Percentiles rank a stretch among this genome's conserved stretches.
phyloP scores from a whole-genome alignment of 1,140 invertebrate genomes.

The Archivesica marissinica region DNA sequence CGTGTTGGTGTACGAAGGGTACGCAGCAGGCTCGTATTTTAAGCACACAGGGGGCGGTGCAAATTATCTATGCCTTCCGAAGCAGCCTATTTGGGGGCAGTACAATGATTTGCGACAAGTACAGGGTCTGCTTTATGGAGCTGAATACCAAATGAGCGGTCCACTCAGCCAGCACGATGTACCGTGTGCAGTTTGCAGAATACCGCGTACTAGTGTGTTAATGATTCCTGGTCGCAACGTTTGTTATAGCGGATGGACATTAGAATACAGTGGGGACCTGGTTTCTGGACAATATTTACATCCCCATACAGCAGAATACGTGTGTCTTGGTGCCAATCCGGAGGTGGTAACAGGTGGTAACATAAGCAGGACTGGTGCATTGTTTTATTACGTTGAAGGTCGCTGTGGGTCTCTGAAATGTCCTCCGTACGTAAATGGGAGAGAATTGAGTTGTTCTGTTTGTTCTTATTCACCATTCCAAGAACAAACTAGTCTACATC shows the following conservation, averaged over 20 bases:
- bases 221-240: conserved; percentile 61
- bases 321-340: conserved; percentile 42
- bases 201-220: conserved; percentile 8
- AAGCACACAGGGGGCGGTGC: not conserved
- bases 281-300: not conserved
- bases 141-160: not conserved
- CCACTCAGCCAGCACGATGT: not conserved
- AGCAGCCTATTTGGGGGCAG: conserved; percentile 11
- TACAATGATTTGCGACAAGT: not conserved
- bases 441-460: conserved; percentile 31
- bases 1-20: not conserved
- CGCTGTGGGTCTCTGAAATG: conserved; percentile 31
- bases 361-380: not conserved
- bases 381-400: conserved; percentile 43
- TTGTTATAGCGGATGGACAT: conserved; percentile 57
- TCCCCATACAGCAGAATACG: conserved; percentile 6
- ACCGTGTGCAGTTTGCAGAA: conserved; percentile 63
- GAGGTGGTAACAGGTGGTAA: not conserved
- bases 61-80: conserved; percentile 18
- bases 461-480: conserved; percentile 9
- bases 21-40: not conserved
- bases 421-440: conserved; percentile 45
- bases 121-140: not conserved
- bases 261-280: conserved; percentile 58
- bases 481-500: no score